Base-by-base conservation (phyloP, 2,113 vertebrate genomes). In the Thunnus thynnus region DNA sequence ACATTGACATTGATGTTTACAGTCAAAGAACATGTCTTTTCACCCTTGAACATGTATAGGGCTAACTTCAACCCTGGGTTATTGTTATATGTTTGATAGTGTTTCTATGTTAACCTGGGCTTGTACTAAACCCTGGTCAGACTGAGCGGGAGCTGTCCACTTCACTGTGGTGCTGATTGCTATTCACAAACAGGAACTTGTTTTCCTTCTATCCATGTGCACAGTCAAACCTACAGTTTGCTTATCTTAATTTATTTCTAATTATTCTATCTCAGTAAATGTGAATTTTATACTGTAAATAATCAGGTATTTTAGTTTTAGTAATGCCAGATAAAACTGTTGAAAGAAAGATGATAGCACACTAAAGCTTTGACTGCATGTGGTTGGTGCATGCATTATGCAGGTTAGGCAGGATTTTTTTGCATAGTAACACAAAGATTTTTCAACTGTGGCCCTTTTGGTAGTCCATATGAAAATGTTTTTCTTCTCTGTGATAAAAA, bases 61-160 rank as follows among this genome's bases (percentile, higher is more conserved):
- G 32, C 32, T 7, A 36, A 36, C 32, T 36, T 36, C 7, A 36
- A 36, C 7, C 32, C 20, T 78, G 10, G 13, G 2, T n/a, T 20
- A 20, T 13, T 70, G 27, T 17, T 22, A 55, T 22, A 12, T 71
- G 16, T 30, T 44, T 30, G 51, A 1, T n/a, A 41, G 36, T 41
- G 7, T 41, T 41, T 41, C 7, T 41, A 41, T 41, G 36, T 52
- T 27, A 17, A 13, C 9, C 13, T 48, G 25, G 20, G n/a, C 6
- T 30, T 6, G 22, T 32, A 50, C 25, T 22, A 48, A 69, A 75
- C 4, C 12, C 10, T 52, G 30, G 16, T 68, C 9, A 50, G 32
- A 25, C 36, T 55, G 60, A 44, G 20, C 12, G 55, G 54, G 77
- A 80, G 77, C 77, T 85, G 77, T 85, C 77, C 77, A 85, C 60